Conservation (phyloP, 2,888 invertebrate genomes). For the Amiota communis region DNA sequence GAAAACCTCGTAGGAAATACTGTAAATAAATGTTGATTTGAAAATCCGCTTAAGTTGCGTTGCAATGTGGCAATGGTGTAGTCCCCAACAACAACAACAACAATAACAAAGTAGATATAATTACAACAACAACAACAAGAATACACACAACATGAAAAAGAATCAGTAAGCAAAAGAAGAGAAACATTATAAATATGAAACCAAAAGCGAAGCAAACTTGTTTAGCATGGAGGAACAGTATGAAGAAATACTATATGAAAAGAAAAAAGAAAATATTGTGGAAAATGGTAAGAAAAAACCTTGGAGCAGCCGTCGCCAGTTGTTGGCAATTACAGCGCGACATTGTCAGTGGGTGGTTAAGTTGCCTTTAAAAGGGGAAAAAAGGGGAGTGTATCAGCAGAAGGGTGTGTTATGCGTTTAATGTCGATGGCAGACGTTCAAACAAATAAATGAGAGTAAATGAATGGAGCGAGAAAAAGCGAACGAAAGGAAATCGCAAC, state of each 20-base stretch:
- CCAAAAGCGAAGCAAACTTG: slow-evolving; percentile 49
- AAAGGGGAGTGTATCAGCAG: background rate
- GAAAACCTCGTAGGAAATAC: background rate
- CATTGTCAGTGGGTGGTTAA: background rate
- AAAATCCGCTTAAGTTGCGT: slow-evolving; percentile 24
- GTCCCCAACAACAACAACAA: background rate
- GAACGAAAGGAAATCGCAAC: slow-evolving; percentile 33
- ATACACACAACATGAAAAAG: slow-evolving; percentile 30
- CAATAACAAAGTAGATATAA: slow-evolving; percentile 31
- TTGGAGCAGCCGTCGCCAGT: background rate
- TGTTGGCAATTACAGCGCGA: slow-evolving; percentile 44
- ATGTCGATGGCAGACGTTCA: slow-evolving; percentile 23
- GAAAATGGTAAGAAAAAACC: too few relatives aligned
- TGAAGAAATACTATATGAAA: slow-evolving; percentile 45
- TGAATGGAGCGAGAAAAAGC: slow-evolving; percentile 37
- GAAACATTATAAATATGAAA: slow-evolving; percentile 47
- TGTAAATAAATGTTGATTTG: slow-evolving; percentile 21
- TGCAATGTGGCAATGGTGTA: slow-evolving; percentile 7
- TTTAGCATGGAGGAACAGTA: background rate
- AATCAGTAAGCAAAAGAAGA: background rate
- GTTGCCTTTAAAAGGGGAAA: background rate
- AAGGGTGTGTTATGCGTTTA: background rate
- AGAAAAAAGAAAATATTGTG: slow-evolving; percentile 24
- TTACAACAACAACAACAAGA: slow-evolving; percentile 33
- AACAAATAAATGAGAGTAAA: slow-evolving; percentile 19